A percentile compares a stretch with the other conserved stretches of the same genome.
These are phyloP conservation scores for Ceratosolen solmsi DNA, from an alignment of 1,140 invertebrate species.

Conservation along the genomic window DNA sequence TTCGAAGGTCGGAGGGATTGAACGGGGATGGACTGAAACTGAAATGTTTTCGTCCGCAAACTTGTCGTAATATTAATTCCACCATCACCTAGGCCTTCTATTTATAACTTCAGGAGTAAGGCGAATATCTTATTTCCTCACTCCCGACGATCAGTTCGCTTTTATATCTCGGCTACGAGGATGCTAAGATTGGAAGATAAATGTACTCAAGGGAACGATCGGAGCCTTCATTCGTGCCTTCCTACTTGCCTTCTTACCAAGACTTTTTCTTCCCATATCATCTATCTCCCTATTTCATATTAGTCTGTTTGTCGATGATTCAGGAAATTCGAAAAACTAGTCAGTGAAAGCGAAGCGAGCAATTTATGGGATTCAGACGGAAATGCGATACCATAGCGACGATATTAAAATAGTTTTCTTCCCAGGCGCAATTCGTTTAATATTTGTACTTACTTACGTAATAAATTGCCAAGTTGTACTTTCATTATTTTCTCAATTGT, in stretches of 20 bases:
- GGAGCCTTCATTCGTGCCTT: not conserved
- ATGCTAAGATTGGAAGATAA: constrained; percentile 35
- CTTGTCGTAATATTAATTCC: constrained; percentile 60
- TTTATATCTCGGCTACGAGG: not conserved
- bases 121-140: constrained; percentile 54
- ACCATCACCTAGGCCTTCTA: constrained; percentile 50
- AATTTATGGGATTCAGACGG: not conserved
- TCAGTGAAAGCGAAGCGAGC: not conserved
- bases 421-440: no score
- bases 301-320: not conserved
- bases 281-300: not conserved
- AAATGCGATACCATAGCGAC: not conserved
- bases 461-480: no score
- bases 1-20: constrained; percentile 51
- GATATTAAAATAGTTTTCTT: no score
- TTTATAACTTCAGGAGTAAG: constrained; percentile 48
- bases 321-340: not conserved
- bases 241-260: not conserved
- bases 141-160: not conserved
- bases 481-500: no score
- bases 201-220: constrained; percentile 37
- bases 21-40: constrained; percentile 36
- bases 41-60: constrained; percentile 53
- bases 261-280: not conserved
- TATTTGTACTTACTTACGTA: no score